Base-by-base conservation (phyloP, 2,797 vertebrate species). In the Acanthis flammea region DNA sequence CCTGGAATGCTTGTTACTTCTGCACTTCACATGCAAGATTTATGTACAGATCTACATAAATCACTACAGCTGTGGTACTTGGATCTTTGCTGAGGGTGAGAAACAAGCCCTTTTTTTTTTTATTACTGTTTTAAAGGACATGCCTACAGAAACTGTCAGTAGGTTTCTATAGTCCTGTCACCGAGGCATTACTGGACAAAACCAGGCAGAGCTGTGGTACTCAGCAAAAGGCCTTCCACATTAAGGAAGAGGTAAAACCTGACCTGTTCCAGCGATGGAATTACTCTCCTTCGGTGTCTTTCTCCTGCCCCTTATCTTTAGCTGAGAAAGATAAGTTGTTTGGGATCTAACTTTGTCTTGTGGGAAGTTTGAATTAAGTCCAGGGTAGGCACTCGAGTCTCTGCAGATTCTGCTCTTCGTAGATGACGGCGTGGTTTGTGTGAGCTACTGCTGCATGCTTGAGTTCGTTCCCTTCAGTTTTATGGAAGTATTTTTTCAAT, bases 381-480 rank as follows among this genome's bases (percentile, higher is more conserved):
- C 0, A 6, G 88, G 87, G 82, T 57, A 66, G 91, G 75, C 78
- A 70, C 80, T 60, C 15, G 21, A 88, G 87, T 86, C 44, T 35
- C 88, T 95, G 94, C 89, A 66, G 92, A 88, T 97, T 86, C 89
- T 92, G 94, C 84, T 94, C 88, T 60, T 73, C 1, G 33, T 96
- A 81, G 83, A 78, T 92, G 80, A 70, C 80, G 7, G 0, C 9
- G 77, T 83, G 94, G 88, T 92, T 94, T 63, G 61, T 86, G 85
- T 75, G 83, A 97, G 94, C 96, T 97, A 77, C 81, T 88, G 88
- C 95, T 97, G 96, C 96, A 97, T 97, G 96, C 97, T 96, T 95
- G 92, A 53, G 91, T 97, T 97, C 48, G 8, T 85, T 91, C 88
- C 95, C 88, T 94, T 94, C 83, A 37, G 75, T 96, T 95, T 96